Conservation (phyloP, 2,113 vertebrate species). For the Cyprinodon tularosa region DNA sequence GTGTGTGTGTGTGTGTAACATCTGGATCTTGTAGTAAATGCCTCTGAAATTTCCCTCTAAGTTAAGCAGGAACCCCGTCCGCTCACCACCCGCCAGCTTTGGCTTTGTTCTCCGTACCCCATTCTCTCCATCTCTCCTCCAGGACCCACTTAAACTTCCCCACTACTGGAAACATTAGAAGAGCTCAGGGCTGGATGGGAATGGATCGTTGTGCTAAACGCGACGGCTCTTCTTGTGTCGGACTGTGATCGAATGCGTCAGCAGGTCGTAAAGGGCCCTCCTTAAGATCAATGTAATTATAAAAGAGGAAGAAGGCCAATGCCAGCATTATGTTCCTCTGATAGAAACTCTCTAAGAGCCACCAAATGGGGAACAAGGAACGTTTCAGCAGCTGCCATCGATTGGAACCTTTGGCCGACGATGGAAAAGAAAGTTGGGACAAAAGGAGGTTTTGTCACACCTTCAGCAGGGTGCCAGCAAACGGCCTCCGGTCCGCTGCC, state of each 20-base stretch:
- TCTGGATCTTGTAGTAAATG: slow-evolving; percentile 72
- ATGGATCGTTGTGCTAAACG: slow-evolving; percentile 65
- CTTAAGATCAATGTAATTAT: slow-evolving; percentile 71
- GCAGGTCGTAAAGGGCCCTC: slow-evolving; percentile 67
- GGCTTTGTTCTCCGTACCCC: slow-evolving; percentile 26
- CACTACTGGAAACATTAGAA: slow-evolving; percentile 72
- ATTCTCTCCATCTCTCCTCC: slow-evolving; percentile 27
- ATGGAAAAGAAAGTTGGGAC: slow-evolving; percentile 17
- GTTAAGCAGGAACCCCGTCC: slow-evolving; percentile 27
- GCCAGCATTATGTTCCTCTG: slow-evolving; percentile 38
- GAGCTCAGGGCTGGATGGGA: slow-evolving; percentile 57
- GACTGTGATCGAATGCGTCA: slow-evolving; percentile 65
- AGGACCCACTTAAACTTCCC: slow-evolving; percentile 73
- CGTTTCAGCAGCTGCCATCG: slow-evolving; percentile 65
- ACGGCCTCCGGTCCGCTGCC: slow-evolving; percentile 43
- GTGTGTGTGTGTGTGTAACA: slow-evolving; percentile 30
- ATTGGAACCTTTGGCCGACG: slow-evolving; percentile 55
- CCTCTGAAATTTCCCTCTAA: slow-evolving; percentile 56
- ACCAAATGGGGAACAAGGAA: slow-evolving; percentile 49
- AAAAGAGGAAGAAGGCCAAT: slow-evolving; percentile 37
- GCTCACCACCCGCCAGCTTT: slow-evolving; percentile 1
- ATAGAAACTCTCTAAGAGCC: slow-evolving; percentile 42
- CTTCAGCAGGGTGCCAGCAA: slow-evolving; percentile 65
- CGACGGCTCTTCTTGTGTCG: slow-evolving; percentile 53
- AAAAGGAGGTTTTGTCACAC: slow-evolving; percentile 59